phyloP scores from a whole-genome alignment of 35 echinoderm and acorn worm species.

The Heliocidaris erythrogramma region DNA sequence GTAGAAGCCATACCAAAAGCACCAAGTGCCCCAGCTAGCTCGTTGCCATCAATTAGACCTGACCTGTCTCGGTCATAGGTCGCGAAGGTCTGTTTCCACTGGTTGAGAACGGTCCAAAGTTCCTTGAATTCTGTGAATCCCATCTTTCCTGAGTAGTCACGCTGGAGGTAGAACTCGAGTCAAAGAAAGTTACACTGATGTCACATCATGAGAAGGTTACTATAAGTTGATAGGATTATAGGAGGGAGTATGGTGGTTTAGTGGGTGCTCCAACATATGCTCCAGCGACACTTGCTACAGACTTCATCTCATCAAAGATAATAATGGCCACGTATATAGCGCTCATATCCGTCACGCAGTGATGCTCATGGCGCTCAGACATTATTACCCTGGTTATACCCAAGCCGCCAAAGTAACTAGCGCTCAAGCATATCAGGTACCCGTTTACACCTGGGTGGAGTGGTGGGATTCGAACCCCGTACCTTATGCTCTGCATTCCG shows the following conservation, averaged over 20 bases:
- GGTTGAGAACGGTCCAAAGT: constrained; percentile 89
- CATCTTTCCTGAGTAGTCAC: constrained; percentile 91
- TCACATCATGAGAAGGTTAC: neutral
- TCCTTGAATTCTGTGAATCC: constrained; percentile 99
- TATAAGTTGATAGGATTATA: too few relatives aligned
- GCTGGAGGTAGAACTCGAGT: constrained; percentile 31
- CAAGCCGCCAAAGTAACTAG: too few relatives aligned
- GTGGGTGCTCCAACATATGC: neutral
- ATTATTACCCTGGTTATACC: too few relatives aligned
- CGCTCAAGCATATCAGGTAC: neutral
- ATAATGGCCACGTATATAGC: too few relatives aligned
- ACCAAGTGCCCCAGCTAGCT: constrained; percentile 66
- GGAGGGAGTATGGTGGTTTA: neutral
- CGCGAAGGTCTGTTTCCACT: constrained; percentile 93
- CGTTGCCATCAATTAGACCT: constrained; percentile 80
- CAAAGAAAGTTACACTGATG: neutral
- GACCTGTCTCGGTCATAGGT: constrained; percentile 81
- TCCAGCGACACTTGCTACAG: neutral
- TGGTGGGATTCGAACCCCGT: neutral
- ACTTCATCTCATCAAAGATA: too few relatives aligned
- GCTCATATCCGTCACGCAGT: too few relatives aligned
- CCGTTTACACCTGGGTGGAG: too few relatives aligned
- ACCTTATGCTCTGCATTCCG: neutral
- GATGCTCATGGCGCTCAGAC: too few relatives aligned
- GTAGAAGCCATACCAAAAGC: constrained; percentile 78